phyloP scores from a whole-genome alignment of 2,113 vertebrate genomes.

The Hyaena hyaena region DNA sequence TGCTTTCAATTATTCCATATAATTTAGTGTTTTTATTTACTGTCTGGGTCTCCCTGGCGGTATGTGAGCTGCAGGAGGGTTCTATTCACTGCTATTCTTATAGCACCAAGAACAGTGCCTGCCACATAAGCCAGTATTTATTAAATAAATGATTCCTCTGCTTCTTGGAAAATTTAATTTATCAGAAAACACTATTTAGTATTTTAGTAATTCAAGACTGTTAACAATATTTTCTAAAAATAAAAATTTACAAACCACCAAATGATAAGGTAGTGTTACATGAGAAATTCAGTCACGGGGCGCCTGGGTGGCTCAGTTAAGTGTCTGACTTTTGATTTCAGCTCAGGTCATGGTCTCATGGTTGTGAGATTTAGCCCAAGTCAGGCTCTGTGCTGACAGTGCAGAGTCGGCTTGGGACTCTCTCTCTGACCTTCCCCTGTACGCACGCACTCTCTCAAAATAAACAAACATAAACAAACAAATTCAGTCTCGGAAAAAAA shows the following conservation, averaged over 20 bases:
- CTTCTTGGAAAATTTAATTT: not conserved
- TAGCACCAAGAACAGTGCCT: not conserved
- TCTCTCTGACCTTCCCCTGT: too few relatives aligned
- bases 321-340: too few relatives aligned
- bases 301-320: too few relatives aligned
- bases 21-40: not conserved
- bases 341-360: too few relatives aligned
- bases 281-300: not conserved
- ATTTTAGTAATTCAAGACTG: not conserved
- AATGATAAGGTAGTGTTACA: not conserved
- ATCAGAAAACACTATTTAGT: not conserved
- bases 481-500: not conserved
- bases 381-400: too few relatives aligned
- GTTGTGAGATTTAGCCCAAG: too few relatives aligned
- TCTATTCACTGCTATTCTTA: not conserved
- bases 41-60: not conserved
- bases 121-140: not conserved
- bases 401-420: too few relatives aligned
- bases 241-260: not conserved
- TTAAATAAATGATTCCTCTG: not conserved
- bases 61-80: not conserved
- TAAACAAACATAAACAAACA: too few relatives aligned
- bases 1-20: not conserved
- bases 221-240: not conserved
- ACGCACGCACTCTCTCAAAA: too few relatives aligned